These are phyloP conservation scores for Epinotia brunnichana DNA, from an alignment of 2,888 invertebrate species.

Conservation along the genomic window DNA sequence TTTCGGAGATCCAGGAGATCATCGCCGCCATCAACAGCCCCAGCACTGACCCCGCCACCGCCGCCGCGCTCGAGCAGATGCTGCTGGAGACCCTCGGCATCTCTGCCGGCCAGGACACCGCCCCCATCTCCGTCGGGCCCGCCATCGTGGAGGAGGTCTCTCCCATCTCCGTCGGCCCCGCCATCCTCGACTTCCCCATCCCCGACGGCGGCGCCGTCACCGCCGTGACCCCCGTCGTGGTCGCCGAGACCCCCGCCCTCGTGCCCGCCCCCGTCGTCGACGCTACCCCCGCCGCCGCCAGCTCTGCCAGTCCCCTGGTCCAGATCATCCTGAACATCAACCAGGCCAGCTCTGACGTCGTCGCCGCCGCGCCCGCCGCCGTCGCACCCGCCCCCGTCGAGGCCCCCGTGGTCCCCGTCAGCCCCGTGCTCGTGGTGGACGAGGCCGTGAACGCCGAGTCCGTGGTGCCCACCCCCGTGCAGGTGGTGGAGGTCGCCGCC, in stretches of 20 bases:
- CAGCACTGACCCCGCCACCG: slow-evolving; percentile 65
- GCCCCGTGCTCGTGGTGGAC: slow-evolving; percentile 57
- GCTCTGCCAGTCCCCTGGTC: slow-evolving; percentile 43
- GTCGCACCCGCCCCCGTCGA: slow-evolving; percentile 46
- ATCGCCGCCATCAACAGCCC: slow-evolving; percentile 65
- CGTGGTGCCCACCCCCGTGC: slow-evolving; percentile 44
- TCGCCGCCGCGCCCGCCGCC: too few species aligned
- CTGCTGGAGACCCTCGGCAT: slow-evolving; percentile 52
- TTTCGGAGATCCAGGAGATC: slow-evolving; percentile 55
- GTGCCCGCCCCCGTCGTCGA: slow-evolving; percentile 8
- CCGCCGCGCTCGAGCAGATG: slow-evolving; percentile 50
- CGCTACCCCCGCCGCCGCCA: slow-evolving; percentile 20
- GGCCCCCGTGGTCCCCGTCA: slow-evolving; percentile 48
- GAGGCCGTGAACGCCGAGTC: slow-evolving; percentile 50
- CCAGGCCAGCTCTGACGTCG: slow-evolving; percentile 31
- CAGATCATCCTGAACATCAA: slow-evolving; percentile 49
- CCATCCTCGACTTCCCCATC: slow-evolving; percentile 47
- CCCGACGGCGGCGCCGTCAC: slow-evolving; percentile 37
- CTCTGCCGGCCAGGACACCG: slow-evolving; percentile 43
- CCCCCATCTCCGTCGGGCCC: slow-evolving; percentile 51
- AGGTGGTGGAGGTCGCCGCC: slow-evolving; percentile 44
- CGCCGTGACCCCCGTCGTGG: slow-evolving; percentile 14
- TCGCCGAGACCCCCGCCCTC: slow-evolving; percentile 17
- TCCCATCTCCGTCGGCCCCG: slow-evolving; percentile 43
- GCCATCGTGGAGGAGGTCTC: slow-evolving; percentile 49